Conservation (phyloP, 2,888 invertebrate genomes). For the Lasius platythorax region DNA sequence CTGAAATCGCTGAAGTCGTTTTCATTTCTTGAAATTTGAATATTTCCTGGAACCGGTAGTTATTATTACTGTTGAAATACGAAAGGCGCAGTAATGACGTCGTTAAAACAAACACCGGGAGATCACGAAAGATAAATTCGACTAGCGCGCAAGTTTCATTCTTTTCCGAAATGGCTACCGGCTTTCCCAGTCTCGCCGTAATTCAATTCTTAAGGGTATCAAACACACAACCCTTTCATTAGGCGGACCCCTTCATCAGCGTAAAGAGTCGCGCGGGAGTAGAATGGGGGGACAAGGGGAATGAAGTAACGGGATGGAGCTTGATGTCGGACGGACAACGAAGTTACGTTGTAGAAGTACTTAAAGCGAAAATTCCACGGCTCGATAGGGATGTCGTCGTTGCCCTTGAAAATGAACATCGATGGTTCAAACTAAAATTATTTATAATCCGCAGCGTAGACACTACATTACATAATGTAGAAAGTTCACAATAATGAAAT, state of each 20-base stretch:
- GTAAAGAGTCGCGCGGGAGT: slow-evolving; percentile 70
- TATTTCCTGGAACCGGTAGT: slow-evolving; percentile 10
- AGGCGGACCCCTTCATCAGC: slow-evolving; percentile 80
- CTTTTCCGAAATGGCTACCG: slow-evolving; percentile 75
- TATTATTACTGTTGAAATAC: slow-evolving; percentile 39
- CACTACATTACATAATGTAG: neutral
- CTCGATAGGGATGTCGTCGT: slow-evolving; percentile 71
- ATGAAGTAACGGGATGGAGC: slow-evolving; percentile 56
- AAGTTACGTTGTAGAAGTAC: slow-evolving; percentile 80
- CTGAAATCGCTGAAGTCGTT: neutral
- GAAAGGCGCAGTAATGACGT: slow-evolving; percentile 46
- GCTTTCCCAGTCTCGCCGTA: slow-evolving; percentile 70
- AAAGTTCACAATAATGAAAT: neutral
- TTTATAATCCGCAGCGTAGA: neutral
- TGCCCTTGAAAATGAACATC: slow-evolving; percentile 55
- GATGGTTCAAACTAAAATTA: neutral
- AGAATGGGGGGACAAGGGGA: slow-evolving; percentile 8
- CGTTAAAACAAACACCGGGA: slow-evolving; percentile 69
- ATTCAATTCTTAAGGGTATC: slow-evolving; percentile 82
- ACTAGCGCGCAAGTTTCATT: slow-evolving; percentile 63
- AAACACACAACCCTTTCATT: slow-evolving; percentile 83
- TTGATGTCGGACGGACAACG: slow-evolving; percentile 70
- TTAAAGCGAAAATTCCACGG: slow-evolving; percentile 78
- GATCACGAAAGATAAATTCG: slow-evolving; percentile 73
- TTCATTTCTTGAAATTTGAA: slow-evolving; percentile 8